Conservation (phyloP, 2,888 invertebrate genomes). For the Bembecia ichneumoniformis region DNA sequence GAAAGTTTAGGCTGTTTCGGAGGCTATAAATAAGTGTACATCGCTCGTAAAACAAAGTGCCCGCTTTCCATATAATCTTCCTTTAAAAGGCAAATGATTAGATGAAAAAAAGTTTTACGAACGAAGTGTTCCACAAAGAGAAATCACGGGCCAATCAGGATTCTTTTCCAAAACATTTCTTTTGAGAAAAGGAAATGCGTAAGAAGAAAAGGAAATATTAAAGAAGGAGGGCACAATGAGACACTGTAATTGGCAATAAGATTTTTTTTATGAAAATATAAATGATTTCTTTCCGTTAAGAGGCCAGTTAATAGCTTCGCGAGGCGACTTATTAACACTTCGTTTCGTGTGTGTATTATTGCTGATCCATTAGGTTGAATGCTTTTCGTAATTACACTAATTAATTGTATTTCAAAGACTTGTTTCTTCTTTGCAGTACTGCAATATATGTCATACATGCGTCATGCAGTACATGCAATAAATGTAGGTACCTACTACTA, state of each 20-base stretch:
- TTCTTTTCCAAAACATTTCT: constrained; percentile 29
- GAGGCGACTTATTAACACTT: too few relatives aligned
- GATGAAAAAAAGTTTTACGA: constrained; percentile 3
- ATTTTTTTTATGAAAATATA: constrained; percentile 3
- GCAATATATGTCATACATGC: too few relatives aligned
- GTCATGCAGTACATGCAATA: too few relatives aligned
- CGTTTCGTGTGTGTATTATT: too few relatives aligned
- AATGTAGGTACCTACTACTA: too few relatives aligned
- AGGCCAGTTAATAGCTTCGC: too few relatives aligned
- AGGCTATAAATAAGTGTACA: background rate
- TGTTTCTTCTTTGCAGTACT: too few relatives aligned
- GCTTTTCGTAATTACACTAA: too few relatives aligned
- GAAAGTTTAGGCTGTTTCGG: background rate
- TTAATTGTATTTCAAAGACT: too few relatives aligned
- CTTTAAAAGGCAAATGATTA: constrained; percentile 1
- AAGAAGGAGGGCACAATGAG: constrained; percentile 9
- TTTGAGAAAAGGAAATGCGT: constrained; percentile 16
- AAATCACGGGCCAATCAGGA: constrained; percentile 29
- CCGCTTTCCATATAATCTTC: background rate
- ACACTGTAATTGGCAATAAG: constrained; percentile 8
- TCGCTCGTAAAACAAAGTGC: background rate
- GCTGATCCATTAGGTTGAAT: too few relatives aligned
- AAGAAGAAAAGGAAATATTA: constrained; percentile 26
- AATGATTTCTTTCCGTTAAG: background rate
- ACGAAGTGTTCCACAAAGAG: constrained; percentile 22